These are phyloP conservation scores for Melanogrammus aeglefinus DNA, from an alignment of 2,797 vertebrate species.

Conservation along the genomic window DNA sequence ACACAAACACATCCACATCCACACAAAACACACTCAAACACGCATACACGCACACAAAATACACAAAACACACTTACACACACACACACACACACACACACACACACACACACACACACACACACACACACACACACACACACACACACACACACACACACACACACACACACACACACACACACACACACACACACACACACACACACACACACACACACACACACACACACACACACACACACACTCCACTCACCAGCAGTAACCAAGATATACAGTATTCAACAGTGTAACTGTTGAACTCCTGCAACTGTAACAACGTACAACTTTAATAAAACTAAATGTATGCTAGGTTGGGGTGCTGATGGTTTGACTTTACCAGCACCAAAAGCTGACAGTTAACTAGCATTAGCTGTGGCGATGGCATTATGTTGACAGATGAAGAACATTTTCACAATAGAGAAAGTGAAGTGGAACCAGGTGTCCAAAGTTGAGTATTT, in stretches of 20 bases:
- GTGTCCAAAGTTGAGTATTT: not conserved
- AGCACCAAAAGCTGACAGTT: not conserved
- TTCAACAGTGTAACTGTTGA: too few relatives aligned
- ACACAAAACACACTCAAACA: too few relatives aligned
- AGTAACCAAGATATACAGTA: too few relatives aligned
- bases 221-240: not conserved
- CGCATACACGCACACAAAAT: not conserved
- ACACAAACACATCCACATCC: not conserved
- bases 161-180: not conserved
- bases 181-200: conserved; percentile 18
- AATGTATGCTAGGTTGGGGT: not conserved
- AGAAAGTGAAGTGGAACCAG: not conserved
- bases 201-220: not conserved
- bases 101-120: not conserved
- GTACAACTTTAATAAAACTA: not conserved
- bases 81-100: conserved; percentile 10
- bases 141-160: too few relatives aligned
- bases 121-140: not conserved
- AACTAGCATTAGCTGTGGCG: not conserved
- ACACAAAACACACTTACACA: not conserved
- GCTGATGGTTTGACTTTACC: not conserved
- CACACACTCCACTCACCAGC: too few relatives aligned
- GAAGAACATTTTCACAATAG: not conserved
- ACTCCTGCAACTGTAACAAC: not conserved
- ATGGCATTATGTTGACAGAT: not conserved